Evolutionary conservation across 2,113 vertebrate genomes (phyloP), one percentile per base, ranked within the genome.

Genomic region (Planiliza haematocheilus): DNA sequence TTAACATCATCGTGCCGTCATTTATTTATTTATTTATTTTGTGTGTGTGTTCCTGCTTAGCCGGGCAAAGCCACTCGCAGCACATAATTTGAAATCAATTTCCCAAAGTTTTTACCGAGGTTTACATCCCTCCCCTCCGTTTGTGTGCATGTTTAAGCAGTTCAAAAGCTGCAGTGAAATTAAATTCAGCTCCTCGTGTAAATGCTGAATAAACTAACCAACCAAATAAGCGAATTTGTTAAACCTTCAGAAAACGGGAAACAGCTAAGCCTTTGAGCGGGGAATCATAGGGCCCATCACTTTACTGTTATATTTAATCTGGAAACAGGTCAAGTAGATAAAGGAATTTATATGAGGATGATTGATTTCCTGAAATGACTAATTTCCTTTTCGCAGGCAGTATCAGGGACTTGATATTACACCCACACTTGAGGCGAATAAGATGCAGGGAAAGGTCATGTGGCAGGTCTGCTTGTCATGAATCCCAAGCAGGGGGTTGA

Each of bases 321-420:
- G 66, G 61, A 91, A 89, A 79, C 77, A 74, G 84, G 86, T 87
- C 78, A 82, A 74, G 69, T 70, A 89, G 88, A 91, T 85, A 83
- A 81, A 83, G 70, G 67, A 81, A 84, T 88, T 86, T 48, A 52
- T 90, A 83, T 64, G 82, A 82, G 71, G 81, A 81, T 82, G 88
- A 91, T 82, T 91, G 88, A 91, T 91, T 91, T 85, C 62, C 61
- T 42, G 56, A 90, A 91, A 89, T 74, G 81, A 90, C 79, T 86
- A 70, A 90, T 89, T 87, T 88, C 66, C 77, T 82, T 70, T 72
- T 64, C 62, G 77, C 74, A 66, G 69, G 82, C 75, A 84, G 50
- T 86, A 86, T 87, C 75, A 69, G 66, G 60, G 77, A 66, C 75
- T 69, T 82, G 74, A 87, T 87, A 87, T 86, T 86, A 79, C 81